Evolutionary conservation across 2,888 invertebrate genomes (phyloP).

Genomic region (Pandemis corylana): DNA sequence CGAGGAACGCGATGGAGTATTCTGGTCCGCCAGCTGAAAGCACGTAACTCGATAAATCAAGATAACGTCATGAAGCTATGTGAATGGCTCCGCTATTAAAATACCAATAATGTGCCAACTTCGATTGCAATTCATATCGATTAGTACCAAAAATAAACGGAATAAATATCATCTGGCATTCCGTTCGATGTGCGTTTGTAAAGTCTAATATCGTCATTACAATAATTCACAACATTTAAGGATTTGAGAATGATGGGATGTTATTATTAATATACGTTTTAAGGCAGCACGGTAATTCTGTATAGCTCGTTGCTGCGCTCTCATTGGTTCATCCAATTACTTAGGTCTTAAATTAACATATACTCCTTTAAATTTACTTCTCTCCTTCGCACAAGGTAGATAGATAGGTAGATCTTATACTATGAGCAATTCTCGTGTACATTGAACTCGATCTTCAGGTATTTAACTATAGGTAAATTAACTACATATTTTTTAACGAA

Average conservation of each 20-base stretch:
- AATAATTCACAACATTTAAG: constrained; percentile 23
- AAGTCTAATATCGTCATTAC: constrained; percentile 30
- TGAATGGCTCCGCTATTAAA: constrained; percentile 75
- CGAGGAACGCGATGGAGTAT: constrained; percentile 58
- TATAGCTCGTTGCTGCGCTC: constrained; percentile 5
- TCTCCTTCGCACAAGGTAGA: neutral
- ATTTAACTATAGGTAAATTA: too few relatives aligned
- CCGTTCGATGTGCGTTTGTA: constrained; percentile 59
- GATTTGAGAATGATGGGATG: constrained; percentile 1
- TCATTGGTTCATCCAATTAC: neutral
- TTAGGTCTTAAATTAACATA: neutral
- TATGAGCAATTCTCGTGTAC: too few relatives aligned
- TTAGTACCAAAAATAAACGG: constrained; percentile 62
- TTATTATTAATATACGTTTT: neutral
- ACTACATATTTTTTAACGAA: too few relatives aligned
- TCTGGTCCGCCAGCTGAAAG: constrained; percentile 65
- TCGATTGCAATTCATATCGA: constrained; percentile 65
- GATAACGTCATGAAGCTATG: constrained; percentile 75
- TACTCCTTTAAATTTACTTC: neutral
- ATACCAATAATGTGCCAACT: constrained; percentile 77
- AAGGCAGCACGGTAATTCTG: neutral
- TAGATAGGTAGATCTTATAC: neutral
- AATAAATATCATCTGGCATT: constrained; percentile 49
- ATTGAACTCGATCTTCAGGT: too few relatives aligned
- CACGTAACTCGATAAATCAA: constrained; percentile 71